Evolutionary conservation across 2,888 invertebrate genomes (phyloP), one percentile per base, ranked within the genome.

Genomic region (Trichopoda pennipes): DNA sequence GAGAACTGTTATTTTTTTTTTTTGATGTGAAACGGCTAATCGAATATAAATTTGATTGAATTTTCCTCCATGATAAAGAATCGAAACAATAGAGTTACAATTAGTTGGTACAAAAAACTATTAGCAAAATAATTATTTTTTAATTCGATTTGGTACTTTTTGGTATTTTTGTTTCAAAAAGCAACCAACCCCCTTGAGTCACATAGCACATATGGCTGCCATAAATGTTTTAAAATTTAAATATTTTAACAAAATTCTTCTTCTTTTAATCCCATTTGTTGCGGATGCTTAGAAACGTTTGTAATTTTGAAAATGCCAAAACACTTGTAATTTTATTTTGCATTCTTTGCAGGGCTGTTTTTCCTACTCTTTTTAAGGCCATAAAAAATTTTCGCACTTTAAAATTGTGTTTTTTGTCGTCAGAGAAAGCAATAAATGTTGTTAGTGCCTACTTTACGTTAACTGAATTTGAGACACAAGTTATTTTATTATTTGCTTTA

Each of bases 91-190:
- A 63, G 47, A 53, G 58, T 80, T 76, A 75, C 60, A 83, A 80
- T 83, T 83, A 83, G 68, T 55, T 70, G 55, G 47, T 51, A 42
- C 44, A 61, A 51, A 77, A n/a, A 49, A 49, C 47, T 17, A 47
- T 68, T 73, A 44, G 66, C 68, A 73, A 79, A 73, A 79, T 55
- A 60, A 68, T 82, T 79, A 51, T 55, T 79, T 79, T n/a, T 68
- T 16, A 63, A 82, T 79, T 82, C 35, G 82, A 73, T 79, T 66
- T 58, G 75, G 72, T 79, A 58, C 58, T 81, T 70, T 81, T 70
- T 51, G 60, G 42, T 17, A n/a, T 28, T 63, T 44, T 8, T 53
- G 12, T 51, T 44, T 12, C 6, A 53, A 17, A 69, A 12, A 38
- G 21, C 76, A 77, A 17, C 61, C 76, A 77, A 17, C 61, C 61